A percentile compares a stretch with the other conserved stretches of the same genome.
Conservation (phyloP, 2,888 invertebrate genomes). For the Lapara coniferarum region DNA sequence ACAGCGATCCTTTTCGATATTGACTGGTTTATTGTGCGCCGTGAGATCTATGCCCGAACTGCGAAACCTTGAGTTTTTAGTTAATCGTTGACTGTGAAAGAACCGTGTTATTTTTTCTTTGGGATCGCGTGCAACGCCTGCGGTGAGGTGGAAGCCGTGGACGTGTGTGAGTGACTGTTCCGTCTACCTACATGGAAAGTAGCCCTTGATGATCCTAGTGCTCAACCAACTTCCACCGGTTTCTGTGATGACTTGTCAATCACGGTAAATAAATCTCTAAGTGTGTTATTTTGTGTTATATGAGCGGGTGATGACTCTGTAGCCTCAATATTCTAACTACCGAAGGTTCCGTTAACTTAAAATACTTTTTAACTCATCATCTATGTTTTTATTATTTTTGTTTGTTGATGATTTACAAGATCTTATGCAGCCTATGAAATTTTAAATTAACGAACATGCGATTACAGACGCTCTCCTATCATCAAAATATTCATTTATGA, state of each 20-base stretch:
- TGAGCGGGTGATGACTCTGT: slow-evolving; percentile 69
- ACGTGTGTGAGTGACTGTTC: slow-evolving; percentile 81
- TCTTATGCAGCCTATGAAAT: neutral
- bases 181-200: slow-evolving; percentile 75
- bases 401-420: slow-evolving; percentile 7
- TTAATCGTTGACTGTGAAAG: slow-evolving; percentile 70
- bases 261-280: slow-evolving; percentile 71
- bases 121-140: slow-evolving; percentile 78
- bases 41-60: slow-evolving; percentile 51
- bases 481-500: neutral
- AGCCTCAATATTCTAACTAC: slow-evolving; percentile 66
- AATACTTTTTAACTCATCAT: slow-evolving; percentile 50
- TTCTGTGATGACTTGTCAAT: slow-evolving; percentile 69
- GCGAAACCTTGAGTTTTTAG: slow-evolving; percentile 60
- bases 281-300: slow-evolving; percentile 56
- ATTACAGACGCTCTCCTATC: neutral
- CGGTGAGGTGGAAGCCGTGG: slow-evolving; percentile 67
- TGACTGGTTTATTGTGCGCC: slow-evolving; percentile 72
- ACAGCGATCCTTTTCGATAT: slow-evolving; percentile 68
- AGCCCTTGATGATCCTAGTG: slow-evolving; percentile 71
- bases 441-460: slow-evolving; percentile 21
- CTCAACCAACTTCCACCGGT: slow-evolving; percentile 56
- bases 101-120: slow-evolving; percentile 81
- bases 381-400: slow-evolving; percentile 27
- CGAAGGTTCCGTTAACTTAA: slow-evolving; percentile 62